A percentile compares a stretch with the other conserved stretches of the same genome.
phyloP scores from a whole-genome alignment of 2,888 invertebrate genomes.

The Physocephala rufipes region DNA sequence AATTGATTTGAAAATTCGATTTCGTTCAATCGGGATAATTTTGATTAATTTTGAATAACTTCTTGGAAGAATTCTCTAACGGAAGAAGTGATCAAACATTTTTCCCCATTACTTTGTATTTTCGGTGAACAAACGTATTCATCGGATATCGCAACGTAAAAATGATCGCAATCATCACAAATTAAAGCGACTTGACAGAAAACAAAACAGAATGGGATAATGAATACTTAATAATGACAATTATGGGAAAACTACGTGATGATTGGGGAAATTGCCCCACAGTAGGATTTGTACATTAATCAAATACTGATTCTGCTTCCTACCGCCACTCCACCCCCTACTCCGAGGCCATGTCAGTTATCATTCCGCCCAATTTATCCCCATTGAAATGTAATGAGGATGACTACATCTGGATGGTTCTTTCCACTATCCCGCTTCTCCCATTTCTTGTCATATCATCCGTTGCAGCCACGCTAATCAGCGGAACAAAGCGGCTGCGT shows the following conservation, averaged over 20 bases:
- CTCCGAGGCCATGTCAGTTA: background rate
- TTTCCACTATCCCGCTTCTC: background rate
- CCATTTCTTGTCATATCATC: conserved; percentile 21
- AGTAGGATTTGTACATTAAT: conserved; percentile 44
- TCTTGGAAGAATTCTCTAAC: too few species aligned
- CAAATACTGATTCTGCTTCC: conserved; percentile 41
- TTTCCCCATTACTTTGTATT: too few species aligned
- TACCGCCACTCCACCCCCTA: conserved; percentile 28
- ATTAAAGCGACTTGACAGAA: conserved; percentile 21
- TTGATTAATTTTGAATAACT: too few species aligned
- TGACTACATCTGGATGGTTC: too few species aligned
- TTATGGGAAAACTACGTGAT: conserved; percentile 64
- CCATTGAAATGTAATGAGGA: too few species aligned
- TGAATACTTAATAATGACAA: conserved; percentile 56
- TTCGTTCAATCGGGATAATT: too few species aligned
- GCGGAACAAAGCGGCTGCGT: conserved; percentile 12
- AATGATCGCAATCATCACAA: background rate
- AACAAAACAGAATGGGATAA: conserved; percentile 6
- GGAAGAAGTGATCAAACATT: too few species aligned
- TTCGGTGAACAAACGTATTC: too few species aligned
- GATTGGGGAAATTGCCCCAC: conserved; percentile 55
- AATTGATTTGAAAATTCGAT: conserved; percentile 4
- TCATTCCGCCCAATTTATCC: too few species aligned
- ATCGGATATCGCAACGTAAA: too few species aligned
- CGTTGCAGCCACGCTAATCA: conserved; percentile 28